Conservation (phyloP, 37 sponge, comb jelly and placozoan genomes). For the Tethya wilhelma region DNA sequence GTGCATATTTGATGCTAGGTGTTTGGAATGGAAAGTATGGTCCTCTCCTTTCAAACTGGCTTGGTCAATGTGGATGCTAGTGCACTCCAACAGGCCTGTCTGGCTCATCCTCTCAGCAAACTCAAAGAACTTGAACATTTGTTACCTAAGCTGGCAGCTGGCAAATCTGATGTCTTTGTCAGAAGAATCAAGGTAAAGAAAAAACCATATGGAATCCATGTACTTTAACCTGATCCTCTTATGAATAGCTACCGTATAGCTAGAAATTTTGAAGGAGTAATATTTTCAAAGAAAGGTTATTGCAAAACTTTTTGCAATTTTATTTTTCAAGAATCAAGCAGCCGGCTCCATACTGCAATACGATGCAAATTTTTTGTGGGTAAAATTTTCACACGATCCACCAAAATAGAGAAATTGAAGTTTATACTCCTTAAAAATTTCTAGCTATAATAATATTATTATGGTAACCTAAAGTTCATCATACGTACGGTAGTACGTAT, state of each 20-base stretch:
- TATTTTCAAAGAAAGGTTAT: too few relatives aligned
- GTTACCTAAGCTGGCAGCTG: conserved; percentile 42
- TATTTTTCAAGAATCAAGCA: background rate
- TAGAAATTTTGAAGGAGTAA: too few relatives aligned
- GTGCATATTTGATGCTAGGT: conserved; percentile 1
- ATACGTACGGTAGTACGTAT: background rate
- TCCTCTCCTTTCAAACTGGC: conserved; percentile 43
- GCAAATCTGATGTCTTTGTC: conserved; percentile 28
- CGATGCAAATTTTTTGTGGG: too few relatives aligned
- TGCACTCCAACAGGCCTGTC: conserved; percentile 44
- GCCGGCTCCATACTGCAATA: too few relatives aligned
- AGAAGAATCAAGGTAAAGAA: conserved; percentile 51
- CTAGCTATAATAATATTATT: too few relatives aligned
- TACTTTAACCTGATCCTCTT: too few relatives aligned
- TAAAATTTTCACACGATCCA: too few relatives aligned
- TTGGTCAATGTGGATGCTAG: conserved; percentile 41
- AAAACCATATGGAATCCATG: background rate
- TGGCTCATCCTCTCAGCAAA: conserved; percentile 50
- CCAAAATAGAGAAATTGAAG: too few relatives aligned
- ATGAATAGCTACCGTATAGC: too few relatives aligned
- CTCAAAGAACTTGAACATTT: conserved; percentile 46
- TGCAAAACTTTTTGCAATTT: background rate
- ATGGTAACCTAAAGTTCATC: background rate
- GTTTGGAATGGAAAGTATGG: conserved; percentile 57
- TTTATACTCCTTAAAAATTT: background rate